phyloP scores from a whole-genome alignment of 2,113 vertebrate genomes.

The Paedocypris sp. region DNA sequence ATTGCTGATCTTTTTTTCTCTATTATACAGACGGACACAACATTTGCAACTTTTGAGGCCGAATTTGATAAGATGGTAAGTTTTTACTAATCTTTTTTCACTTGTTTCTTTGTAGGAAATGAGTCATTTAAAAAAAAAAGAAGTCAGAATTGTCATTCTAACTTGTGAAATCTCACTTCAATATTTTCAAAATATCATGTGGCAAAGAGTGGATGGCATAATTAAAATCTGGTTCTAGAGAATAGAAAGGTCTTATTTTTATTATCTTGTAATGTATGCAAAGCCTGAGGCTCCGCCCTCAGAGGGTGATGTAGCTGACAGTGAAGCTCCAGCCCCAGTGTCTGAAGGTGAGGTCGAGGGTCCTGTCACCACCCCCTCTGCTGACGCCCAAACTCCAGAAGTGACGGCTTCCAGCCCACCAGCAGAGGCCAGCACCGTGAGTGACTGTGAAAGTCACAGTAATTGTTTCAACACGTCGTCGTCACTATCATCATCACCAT shows the following conservation, averaged over 20 bases:
- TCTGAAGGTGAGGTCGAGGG: constrained; percentile 10
- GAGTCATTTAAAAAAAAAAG: too few species aligned
- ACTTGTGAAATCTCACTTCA: too few species aligned
- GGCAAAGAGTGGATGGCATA: too few species aligned
- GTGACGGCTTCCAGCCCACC: constrained; percentile 23
- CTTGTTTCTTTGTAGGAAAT: too few species aligned
- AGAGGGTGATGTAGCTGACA: constrained; percentile 55
- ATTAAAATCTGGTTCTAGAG: too few species aligned
- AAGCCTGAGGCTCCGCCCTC: constrained; percentile 55
- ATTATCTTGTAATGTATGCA: constrained; percentile 16
- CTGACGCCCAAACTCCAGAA: constrained; percentile 24
- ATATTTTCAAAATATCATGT: too few species aligned
- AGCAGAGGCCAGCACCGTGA: constrained; percentile 71
- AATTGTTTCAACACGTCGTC: not conserved
- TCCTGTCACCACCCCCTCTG: constrained; percentile 10
- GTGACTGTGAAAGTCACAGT: constrained; percentile 42
- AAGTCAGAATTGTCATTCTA: too few species aligned
- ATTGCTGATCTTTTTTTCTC: constrained; percentile 3
- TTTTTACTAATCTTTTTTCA: constrained; percentile 31
- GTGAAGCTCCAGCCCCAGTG: constrained; percentile 4
- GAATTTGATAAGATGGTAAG: constrained; percentile 75
- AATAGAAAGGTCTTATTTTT: not conserved
- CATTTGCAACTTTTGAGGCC: constrained; percentile 60
- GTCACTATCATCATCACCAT: not conserved
- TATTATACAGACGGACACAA: constrained; percentile 51